Conservation (phyloP, 2,888 invertebrate species). For the Agyllia agylla region DNA sequence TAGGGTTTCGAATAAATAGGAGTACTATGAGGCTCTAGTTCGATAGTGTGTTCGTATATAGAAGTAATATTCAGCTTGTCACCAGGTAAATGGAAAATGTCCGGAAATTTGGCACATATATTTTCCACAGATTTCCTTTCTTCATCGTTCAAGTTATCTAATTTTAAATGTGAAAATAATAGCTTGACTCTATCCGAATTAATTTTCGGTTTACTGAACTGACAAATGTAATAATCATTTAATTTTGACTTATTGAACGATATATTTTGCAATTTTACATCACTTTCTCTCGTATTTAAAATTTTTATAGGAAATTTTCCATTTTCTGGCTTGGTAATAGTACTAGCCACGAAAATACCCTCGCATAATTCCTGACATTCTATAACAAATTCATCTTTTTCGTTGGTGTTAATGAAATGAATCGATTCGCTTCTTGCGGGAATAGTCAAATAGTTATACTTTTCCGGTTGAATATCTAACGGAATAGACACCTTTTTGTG, state of each 20-base stretch:
- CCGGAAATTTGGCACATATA: background rate
- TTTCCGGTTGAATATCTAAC: too few relatives aligned
- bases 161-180: background rate
- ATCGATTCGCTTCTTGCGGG: background rate
- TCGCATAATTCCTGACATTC: too few relatives aligned
- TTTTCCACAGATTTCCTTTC: background rate
- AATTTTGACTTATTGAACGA: background rate
- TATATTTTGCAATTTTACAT: background rate
- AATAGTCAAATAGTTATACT: too few relatives aligned
- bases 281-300: background rate
- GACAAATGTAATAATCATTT: background rate
- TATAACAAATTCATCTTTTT: too few relatives aligned
- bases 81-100: background rate
- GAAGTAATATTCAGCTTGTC: background rate
- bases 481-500: background rate
- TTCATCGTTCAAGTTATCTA: background rate
- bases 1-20: background rate
- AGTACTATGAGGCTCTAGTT: background rate
- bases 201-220: background rate
- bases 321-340: background rate
- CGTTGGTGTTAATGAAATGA: background rate
- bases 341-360: background rate
- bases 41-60: background rate
- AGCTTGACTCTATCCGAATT: background rate
- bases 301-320: background rate